Percentiles rank a stretch among this genome's conserved stretches.
These are phyloP conservation scores for Diplodus sargus DNA, from an alignment of 2,797 vertebrate genomes.

Conservation along the genomic window DNA sequence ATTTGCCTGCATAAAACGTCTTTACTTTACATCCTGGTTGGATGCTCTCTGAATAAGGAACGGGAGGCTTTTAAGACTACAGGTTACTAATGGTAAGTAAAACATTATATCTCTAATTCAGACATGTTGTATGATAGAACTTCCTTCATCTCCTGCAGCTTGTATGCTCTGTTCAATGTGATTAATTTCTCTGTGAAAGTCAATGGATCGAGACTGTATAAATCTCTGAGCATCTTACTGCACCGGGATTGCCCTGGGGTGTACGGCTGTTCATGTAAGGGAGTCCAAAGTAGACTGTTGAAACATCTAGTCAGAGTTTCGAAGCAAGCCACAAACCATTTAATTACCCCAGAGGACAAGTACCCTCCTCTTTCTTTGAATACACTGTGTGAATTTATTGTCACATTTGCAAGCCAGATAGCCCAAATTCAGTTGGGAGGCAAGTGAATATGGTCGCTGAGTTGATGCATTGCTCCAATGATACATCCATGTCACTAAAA, in stretches of 20 bases:
- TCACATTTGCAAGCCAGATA: no score
- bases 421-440: no score
- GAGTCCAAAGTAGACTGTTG: background rate
- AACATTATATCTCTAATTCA: background rate
- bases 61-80: background rate
- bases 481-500: no score
- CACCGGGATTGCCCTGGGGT: background rate
- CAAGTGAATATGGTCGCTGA: no score
- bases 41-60: background rate
- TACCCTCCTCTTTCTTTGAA: background rate
- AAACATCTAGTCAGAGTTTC: background rate
- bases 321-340: background rate
- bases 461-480: no score
- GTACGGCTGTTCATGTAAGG: background rate
- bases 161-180: background rate
- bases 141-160: background rate
- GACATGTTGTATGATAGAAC: background rate
- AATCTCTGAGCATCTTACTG: no score
- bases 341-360: background rate
- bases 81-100: slow-evolving; percentile 1
- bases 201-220: no score
- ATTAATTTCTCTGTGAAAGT: background rate
- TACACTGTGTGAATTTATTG: no score
- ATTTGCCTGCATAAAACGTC: background rate
- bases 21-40: background rate